phyloP scores from a whole-genome alignment of 1,140 invertebrate genomes.

The Mesaphorura yosii region DNA sequence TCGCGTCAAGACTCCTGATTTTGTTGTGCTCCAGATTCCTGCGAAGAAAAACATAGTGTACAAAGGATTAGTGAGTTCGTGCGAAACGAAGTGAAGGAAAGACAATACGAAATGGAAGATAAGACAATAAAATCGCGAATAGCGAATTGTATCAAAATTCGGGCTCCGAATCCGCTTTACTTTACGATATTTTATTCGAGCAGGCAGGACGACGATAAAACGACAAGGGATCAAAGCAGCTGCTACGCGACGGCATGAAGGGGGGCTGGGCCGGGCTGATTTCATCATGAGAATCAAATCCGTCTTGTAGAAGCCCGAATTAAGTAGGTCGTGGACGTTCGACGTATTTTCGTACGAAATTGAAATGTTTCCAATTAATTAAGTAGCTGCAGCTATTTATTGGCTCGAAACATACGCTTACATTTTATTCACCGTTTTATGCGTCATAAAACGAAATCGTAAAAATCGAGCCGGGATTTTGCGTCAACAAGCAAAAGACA shows the following conservation, averaged over 20 bases:
- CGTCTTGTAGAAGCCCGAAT: too few relatives aligned
- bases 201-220: not conserved
- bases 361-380: not conserved
- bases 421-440: not conserved
- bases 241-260: too few relatives aligned
- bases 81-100: too few relatives aligned
- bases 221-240: not conserved
- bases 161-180: not conserved
- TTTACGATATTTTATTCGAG: not conserved
- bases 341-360: not conserved
- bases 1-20: constrained; percentile 17
- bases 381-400: not conserved
- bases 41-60: not conserved
- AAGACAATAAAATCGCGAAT: not conserved
- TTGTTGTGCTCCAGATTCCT: constrained; percentile 29
- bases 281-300: too few relatives aligned
- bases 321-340: not conserved
- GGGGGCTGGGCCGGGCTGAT: too few relatives aligned
- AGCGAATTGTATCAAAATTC: not conserved
- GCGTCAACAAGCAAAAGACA: not conserved
- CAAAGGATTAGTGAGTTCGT: not conserved
- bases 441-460: not conserved
- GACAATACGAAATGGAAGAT: too few relatives aligned
- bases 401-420: not conserved
- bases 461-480: not conserved